Conservation (phyloP, 2,797 vertebrate genomes). For the Mico argentatus region DNA sequence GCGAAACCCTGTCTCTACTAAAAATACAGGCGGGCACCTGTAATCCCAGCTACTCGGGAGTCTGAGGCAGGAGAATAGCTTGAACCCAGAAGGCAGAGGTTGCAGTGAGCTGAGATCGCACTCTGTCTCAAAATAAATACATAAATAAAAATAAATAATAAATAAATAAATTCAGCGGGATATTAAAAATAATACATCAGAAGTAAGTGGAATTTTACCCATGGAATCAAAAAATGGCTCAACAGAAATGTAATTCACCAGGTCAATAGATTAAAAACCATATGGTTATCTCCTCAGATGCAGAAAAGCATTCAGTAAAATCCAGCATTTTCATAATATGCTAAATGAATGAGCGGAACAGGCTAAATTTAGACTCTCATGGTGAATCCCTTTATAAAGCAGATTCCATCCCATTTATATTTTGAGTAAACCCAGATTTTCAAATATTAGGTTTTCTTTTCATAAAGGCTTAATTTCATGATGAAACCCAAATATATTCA, state of each 20-base stretch:
- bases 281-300: constrained; percentile 61
- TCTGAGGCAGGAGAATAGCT: no score
- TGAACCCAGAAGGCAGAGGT: background rate
- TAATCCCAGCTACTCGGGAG: no score
- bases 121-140: no score
- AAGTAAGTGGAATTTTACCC: constrained; percentile 19
- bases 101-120: background rate
- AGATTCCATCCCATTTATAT: constrained; percentile 57
- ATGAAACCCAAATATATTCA: constrained; percentile 25
- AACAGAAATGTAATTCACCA: constrained; percentile 55
- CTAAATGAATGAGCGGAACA: constrained; percentile 68
- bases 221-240: constrained; percentile 22
- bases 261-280: constrained; percentile 66
- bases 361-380: constrained; percentile 74
- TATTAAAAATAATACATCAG: constrained; percentile 33
- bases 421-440: constrained; percentile 69
- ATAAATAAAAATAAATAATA: no score
- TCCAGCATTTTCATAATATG: constrained; percentile 62
- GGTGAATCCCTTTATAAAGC: constrained; percentile 66
- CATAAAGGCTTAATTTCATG: constrained; percentile 44
- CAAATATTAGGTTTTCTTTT: constrained; percentile 68
- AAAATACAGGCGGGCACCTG: no score
- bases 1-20: no score
- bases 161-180: background rate
- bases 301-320: constrained; percentile 61